Base-by-base conservation (phyloP, 2,888 invertebrate genomes). In the Omphaloscelis lunosa region DNA sequence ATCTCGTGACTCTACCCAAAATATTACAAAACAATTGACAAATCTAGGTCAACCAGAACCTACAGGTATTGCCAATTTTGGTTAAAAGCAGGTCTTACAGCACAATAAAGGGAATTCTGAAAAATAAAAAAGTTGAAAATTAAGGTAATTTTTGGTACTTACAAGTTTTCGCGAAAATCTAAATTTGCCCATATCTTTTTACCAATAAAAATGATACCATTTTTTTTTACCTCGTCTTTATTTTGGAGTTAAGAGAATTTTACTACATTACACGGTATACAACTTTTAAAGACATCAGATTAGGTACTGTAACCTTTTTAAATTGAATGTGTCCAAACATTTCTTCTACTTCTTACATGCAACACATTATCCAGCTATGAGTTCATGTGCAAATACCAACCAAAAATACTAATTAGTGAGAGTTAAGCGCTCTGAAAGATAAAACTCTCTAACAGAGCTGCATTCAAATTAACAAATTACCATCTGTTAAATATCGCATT, bases 401-500 rank as follows among this genome's bases (percentile, higher is more conserved):
- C 75, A 68, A 59, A 74, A 80, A 82, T 75, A 74, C 69, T 80
- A 83, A 88, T 83, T 75, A 82, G 80, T 66, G 85, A 89, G 77
- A 85, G 88, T 70, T 56, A 76, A 75, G 34, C 34, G 76, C 82
- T 84, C 80, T 51, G 27, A 53, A 41, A 83, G 89, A 88, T 85
- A 80, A 80, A 65, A 78, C 66, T 72, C 73, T 80, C 71, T 79
- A 72, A 80, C 88, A 82, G 66, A 67, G 79, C 76, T 80, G 89
- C 88, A 88, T 88, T 86, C 83, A 86, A 88, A 88, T 86, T 72
- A 84, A 80, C 78, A 65, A 87, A 87, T 88, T 89, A 87, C 72
- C 86, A 87, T 87, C 83, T 79, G 83, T 83, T 88, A 83, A 78
- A 87, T 89, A 87, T 87, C 88, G 72, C 83, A 87, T 89, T 82